Evolutionary conservation across 2,888 invertebrate species (phyloP).

Genomic region (Scaptomyza cyrtandrae): DNA sequence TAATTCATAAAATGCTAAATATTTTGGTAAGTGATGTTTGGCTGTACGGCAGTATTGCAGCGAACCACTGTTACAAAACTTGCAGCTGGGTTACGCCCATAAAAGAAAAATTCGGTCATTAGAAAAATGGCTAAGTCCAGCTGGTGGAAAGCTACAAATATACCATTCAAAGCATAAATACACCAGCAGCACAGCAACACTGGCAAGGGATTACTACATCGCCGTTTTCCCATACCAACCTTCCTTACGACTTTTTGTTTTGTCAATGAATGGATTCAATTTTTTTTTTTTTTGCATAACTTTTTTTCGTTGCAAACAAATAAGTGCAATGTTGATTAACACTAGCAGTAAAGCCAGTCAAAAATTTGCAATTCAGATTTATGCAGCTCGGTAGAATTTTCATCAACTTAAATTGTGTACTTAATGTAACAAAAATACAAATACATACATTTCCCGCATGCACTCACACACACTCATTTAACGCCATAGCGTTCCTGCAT

Average conservation of each 20-base stretch:
- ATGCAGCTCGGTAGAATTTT: conserved; percentile 38
- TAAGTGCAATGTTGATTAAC: conserved; percentile 11
- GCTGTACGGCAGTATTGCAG: neutral
- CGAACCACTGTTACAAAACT: conserved; percentile 7
- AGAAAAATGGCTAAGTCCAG: conserved; percentile 15
- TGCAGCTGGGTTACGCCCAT: conserved; percentile 3
- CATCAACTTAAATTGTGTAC: conserved; percentile 73
- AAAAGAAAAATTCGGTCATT: neutral
- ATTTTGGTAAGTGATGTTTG: neutral
- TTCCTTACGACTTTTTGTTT: conserved; percentile 28
- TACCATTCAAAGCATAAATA: conserved; percentile 30
- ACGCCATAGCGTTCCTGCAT: conserved; percentile 61
- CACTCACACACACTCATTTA: conserved; percentile 30
- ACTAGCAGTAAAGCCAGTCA: conserved; percentile 13
- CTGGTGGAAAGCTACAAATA: conserved; percentile 28
- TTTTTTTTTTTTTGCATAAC: conserved; percentile 22
- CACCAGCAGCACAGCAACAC: conserved; percentile 60
- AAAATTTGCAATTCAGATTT: conserved; percentile 22
- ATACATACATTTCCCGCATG: conserved; percentile 14
- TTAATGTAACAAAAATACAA: conserved; percentile 55
- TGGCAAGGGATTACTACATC: conserved; percentile 62
- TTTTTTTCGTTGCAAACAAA: conserved; percentile 11
- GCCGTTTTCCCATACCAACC: conserved; percentile 16
- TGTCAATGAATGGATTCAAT: conserved; percentile 62
- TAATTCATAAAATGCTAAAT: neutral